Percentiles rank a stretch among this genome's conserved stretches.
Conservation (phyloP, 2,888 invertebrate species). For the Tachina lurida region DNA sequence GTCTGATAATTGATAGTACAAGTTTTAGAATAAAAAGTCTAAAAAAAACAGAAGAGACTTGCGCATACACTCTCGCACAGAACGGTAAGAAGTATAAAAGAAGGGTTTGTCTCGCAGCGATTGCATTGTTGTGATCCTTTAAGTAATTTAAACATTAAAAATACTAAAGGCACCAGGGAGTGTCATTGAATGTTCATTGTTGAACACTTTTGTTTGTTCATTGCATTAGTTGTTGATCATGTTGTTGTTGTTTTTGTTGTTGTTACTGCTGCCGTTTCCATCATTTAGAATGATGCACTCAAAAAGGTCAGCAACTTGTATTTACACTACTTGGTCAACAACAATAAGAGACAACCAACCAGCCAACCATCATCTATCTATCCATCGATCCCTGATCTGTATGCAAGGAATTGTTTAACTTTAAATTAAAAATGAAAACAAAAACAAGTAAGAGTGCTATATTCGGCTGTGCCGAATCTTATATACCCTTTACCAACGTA, state of each 20-base stretch:
- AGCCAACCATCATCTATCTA: conserved; percentile 19
- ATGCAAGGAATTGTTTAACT: conserved; percentile 34
- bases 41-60: conserved; percentile 13
- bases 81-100: conserved; percentile 30
- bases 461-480: too few species aligned
- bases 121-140: conserved; percentile 66
- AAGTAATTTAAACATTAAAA: conserved; percentile 58
- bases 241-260: background rate
- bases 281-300: conserved; percentile 69
- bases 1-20: conserved; percentile 69
- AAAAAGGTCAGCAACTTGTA: conserved; percentile 70
- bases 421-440: conserved; percentile 16
- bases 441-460: too few species aligned
- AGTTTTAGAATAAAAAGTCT: conserved; percentile 54
- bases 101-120: conserved; percentile 64
- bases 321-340: conserved; percentile 65
- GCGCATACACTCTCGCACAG: conserved; percentile 6
- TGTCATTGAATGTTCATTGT: conserved; percentile 65
- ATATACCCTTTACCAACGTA: too few species aligned
- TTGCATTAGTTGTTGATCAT: conserved; percentile 16
- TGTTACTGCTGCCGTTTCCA: conserved; percentile 15
- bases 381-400: conserved; percentile 36
- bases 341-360: conserved; percentile 44
- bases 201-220: conserved; percentile 51
- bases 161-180: conserved; percentile 60